Evolutionary conservation across 2,888 invertebrate species (phyloP).

Genomic region (Synanthedon andrenaeformis): DNA sequence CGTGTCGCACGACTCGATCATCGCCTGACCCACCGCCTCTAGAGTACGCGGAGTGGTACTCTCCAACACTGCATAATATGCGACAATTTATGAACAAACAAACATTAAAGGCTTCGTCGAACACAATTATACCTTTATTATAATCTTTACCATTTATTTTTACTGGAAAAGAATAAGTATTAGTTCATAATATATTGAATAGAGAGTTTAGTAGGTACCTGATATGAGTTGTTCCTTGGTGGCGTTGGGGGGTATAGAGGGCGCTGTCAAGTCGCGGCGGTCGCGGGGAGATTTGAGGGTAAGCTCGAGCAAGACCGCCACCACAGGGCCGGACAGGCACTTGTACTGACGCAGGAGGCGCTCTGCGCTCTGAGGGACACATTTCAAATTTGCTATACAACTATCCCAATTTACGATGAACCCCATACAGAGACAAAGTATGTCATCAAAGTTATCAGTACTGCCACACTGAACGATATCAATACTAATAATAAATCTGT

Average conservation of each 20-base stretch:
- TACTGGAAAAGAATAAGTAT: no score
- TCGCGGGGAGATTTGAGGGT: constrained; percentile 9
- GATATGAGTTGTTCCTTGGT: constrained; percentile 36
- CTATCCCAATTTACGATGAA: background rate
- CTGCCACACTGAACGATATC: no score
- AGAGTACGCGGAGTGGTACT: constrained; percentile 43
- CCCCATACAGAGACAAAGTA: no score
- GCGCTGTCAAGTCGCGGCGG: background rate
- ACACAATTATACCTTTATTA: background rate
- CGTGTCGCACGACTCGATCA: constrained; percentile 55
- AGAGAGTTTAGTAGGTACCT: constrained; percentile 16
- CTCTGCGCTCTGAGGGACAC: constrained; percentile 29
- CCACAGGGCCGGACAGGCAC: constrained; percentile 35
- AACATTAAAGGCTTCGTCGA: background rate
- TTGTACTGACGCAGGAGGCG: constrained; percentile 32
- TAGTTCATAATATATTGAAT: no score
- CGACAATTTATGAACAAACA: no score
- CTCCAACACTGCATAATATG: constrained; percentile 34
- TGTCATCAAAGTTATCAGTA: no score
- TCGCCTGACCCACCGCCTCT: constrained; percentile 48
- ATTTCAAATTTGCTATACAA: background rate
- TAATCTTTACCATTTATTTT: background rate
- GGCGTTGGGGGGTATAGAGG: constrained; percentile 13
- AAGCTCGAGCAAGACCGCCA: constrained; percentile 30
- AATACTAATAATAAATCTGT: no score